Conservation (phyloP, 2,888 invertebrate species). For the Dasypogon diadema region DNA sequence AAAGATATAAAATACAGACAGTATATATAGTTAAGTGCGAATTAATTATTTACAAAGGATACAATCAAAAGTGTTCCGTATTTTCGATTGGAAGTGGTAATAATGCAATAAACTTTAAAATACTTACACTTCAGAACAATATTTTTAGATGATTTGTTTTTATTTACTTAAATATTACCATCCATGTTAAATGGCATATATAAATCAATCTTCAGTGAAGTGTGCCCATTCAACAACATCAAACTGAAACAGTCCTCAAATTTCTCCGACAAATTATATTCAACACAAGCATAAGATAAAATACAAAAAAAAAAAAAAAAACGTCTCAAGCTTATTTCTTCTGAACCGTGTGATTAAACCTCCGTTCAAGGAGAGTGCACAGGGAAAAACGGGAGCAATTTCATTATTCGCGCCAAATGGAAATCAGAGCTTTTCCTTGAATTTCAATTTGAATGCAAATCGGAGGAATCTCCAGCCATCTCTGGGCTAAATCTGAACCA, state of each 20-base stretch:
- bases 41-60: too few species aligned
- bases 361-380: not conserved
- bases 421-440: conserved; percentile 48
- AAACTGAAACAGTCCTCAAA: not conserved
- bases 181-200: conserved; percentile 21
- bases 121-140: too few species aligned
- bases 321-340: conserved; percentile 15
- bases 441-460: conserved; percentile 51
- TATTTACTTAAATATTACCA: not conserved
- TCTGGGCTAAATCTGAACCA: not conserved
- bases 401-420: conserved; percentile 46
- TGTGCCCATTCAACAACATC: not conserved
- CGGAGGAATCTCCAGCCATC: conserved; percentile 13
- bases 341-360: conserved; percentile 41
- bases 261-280: not conserved
- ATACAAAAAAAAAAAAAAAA: not conserved
- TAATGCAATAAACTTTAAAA: too few species aligned
- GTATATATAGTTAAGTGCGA: too few species aligned
- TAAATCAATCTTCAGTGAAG: conserved; percentile 14
- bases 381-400: conserved; percentile 36
- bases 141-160: too few species aligned
- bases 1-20: too few species aligned
- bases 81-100: too few species aligned
- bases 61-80: too few species aligned
- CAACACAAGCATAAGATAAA: not conserved